Conservation (phyloP, 2,113 vertebrate species). For the Sinocyclocheilus anshuiensis region DNA sequence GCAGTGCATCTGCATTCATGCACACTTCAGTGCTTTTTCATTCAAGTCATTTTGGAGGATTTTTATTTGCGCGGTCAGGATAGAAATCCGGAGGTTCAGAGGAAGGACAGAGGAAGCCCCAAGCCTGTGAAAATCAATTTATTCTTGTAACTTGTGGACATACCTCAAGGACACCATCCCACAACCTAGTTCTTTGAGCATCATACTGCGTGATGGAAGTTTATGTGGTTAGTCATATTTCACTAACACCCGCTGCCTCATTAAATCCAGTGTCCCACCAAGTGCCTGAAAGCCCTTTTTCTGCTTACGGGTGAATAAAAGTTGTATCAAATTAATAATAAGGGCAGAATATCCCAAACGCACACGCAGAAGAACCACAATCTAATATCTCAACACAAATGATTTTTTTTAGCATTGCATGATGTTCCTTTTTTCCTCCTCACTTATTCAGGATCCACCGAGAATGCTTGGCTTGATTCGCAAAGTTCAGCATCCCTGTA, state of each 20-base stretch:
- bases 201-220: neutral
- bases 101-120: conserved; percentile 38
- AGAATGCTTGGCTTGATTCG: neutral
- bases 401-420: neutral
- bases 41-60: neutral
- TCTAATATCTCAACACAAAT: neutral
- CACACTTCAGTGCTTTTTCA: neutral
- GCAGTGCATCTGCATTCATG: neutral
- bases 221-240: conserved; percentile 31
- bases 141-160: neutral
- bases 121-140: conserved; percentile 22
- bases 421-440: neutral
- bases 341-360: neutral
- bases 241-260: neutral
- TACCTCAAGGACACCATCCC: conserved; percentile 4
- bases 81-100: conserved; percentile 30
- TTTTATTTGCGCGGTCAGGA: conserved; percentile 35
- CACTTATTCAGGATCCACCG: neutral
- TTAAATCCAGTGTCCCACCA: neutral
- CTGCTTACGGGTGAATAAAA: neutral
- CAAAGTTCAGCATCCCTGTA: neutral
- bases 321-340: neutral
- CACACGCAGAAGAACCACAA: neutral
- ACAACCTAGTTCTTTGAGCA: neutral
- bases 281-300: neutral